phyloP scores from a whole-genome alignment of 2,888 invertebrate species.

The Hirtodrosophila trivittata region DNA sequence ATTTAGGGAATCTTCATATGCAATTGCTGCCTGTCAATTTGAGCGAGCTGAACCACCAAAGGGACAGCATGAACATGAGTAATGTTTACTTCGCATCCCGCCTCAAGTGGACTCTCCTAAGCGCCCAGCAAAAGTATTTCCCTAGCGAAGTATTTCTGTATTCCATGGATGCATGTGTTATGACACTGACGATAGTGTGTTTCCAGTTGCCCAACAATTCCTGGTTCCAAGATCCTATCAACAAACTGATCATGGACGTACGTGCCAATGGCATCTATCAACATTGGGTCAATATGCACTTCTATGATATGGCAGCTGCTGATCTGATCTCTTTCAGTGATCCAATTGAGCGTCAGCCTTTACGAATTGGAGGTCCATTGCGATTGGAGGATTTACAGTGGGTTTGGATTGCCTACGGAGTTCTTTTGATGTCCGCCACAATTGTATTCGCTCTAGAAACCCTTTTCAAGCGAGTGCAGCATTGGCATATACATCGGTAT shows the following conservation, averaged over 20 bases:
- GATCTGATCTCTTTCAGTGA: conserved; percentile 52
- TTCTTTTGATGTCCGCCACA: conserved; percentile 25
- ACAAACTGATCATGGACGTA: conserved; percentile 46
- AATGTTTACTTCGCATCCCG: conserved; percentile 53
- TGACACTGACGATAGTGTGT: conserved; percentile 27
- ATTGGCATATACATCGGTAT: neutral
- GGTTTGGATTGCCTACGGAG: conserved; percentile 48
- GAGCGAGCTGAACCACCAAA: conserved; percentile 27
- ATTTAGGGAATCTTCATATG: too few relatives aligned
- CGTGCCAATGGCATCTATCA: conserved; percentile 56
- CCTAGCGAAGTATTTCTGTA: conserved; percentile 56
- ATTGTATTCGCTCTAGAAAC: conserved; percentile 45
- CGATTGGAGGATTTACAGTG: conserved; percentile 56
- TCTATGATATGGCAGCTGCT: conserved; percentile 67
- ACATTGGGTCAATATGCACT: conserved; percentile 56
- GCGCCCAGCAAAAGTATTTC: conserved; percentile 62
- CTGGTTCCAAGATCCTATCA: conserved; percentile 52
- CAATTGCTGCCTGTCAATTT: conserved; percentile 12
- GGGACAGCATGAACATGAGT: conserved; percentile 55
- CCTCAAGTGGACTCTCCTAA: conserved; percentile 53
- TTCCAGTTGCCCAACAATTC: conserved; percentile 53
- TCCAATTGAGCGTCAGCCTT: conserved; percentile 21
- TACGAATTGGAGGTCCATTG: conserved; percentile 19
- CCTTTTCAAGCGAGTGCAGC: neutral
- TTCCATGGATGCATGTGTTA: conserved; percentile 55